Percentiles rank a stretch among this genome's conserved stretches.
Evolutionary conservation across 2,888 invertebrate species (phyloP).

Genomic region (Lumbricus terrestris): DNA sequence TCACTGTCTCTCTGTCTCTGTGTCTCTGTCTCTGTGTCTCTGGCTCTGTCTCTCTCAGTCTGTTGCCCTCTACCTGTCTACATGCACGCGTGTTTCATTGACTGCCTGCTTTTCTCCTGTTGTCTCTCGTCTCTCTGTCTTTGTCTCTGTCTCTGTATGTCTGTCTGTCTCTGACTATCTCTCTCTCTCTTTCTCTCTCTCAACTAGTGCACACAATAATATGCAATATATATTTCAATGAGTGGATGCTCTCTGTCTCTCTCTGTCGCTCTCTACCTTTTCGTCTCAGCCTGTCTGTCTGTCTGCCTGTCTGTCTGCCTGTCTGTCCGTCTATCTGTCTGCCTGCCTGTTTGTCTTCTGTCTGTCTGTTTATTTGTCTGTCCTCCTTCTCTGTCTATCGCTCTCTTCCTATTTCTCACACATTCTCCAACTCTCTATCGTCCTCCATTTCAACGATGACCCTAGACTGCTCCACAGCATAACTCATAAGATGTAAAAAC

Average conservation of each 20-base stretch:
- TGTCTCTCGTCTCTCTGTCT: not conserved
- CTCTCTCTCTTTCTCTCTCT: not conserved
- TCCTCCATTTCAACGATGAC: not conserved
- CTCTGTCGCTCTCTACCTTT: too few species aligned
- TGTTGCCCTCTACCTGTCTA: not conserved
- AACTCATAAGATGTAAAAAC: not conserved
- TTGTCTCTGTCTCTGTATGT: not conserved
- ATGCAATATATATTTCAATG: not conserved
- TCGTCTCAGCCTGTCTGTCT: not conserved
- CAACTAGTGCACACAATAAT: not conserved
- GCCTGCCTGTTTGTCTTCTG: too few species aligned
- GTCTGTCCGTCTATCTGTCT: not conserved
- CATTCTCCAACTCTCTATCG: not conserved
- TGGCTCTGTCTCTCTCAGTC: not conserved
- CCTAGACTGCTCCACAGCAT: not conserved
- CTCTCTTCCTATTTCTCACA: constrained; percentile 24
- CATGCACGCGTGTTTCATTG: too few species aligned
- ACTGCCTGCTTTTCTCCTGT: not conserved
- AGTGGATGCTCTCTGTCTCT: not conserved
- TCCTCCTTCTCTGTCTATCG: not conserved
- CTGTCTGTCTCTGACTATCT: not conserved
- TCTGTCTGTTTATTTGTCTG: not conserved
- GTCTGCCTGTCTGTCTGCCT: not conserved
- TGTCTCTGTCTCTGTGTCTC: not conserved
- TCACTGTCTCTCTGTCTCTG: not conserved